Percentiles rank a stretch among this genome's conserved stretches.
These are phyloP conservation scores for Desmophyllum pertusum DNA, from an alignment of 92 coral and sea anemone species.

Conservation along the genomic window DNA sequence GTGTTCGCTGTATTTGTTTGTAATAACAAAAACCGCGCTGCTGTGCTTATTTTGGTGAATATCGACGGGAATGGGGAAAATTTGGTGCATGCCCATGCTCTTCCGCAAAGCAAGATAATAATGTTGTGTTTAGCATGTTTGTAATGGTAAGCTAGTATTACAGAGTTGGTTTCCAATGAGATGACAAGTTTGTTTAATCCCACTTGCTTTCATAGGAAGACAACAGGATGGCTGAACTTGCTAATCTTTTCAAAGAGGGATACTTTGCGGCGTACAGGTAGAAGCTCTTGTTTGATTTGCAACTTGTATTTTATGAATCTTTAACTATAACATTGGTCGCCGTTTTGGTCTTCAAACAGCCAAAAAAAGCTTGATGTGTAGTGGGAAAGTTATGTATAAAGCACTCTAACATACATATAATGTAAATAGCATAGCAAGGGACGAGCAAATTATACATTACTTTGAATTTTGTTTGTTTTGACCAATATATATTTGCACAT, in stretches of 20 bases:
- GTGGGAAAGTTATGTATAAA: background rate
- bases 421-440: background rate
- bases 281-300: background rate
- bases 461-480: background rate
- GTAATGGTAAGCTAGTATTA: background rate
- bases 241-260: constrained; percentile 59
- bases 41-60: too few relatives aligned
- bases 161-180: background rate
- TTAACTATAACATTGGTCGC: background rate
- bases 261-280: constrained; percentile 75
- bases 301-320: background rate
- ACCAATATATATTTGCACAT: background rate
- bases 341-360: background rate
- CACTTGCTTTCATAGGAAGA: too few relatives aligned
- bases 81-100: too few relatives aligned
- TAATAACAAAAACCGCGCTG: too few relatives aligned
- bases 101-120: too few relatives aligned
- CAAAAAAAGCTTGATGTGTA: background rate
- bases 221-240: constrained; percentile 63
- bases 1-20: too few relatives aligned
- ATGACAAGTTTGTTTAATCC: too few relatives aligned
- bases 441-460: background rate
- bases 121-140: too few relatives aligned
- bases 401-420: background rate
- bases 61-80: too few relatives aligned